phyloP scores from a whole-genome alignment of 2,888 invertebrate genomes.

The Petrolisthes manimaculis region DNA sequence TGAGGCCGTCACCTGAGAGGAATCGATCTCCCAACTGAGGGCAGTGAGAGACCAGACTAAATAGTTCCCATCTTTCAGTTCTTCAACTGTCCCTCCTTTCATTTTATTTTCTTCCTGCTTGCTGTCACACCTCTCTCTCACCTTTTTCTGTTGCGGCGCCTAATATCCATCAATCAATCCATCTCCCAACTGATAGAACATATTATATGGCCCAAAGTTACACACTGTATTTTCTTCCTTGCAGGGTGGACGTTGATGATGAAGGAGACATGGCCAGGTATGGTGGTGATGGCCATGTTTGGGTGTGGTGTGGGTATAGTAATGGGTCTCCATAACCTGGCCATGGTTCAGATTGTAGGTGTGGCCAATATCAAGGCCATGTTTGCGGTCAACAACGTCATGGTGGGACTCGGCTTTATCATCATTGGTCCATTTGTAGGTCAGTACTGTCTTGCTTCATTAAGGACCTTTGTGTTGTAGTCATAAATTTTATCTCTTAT shows the following conservation, averaged over 20 bases:
- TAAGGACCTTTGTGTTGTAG: too few species aligned
- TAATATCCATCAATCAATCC: too few species aligned
- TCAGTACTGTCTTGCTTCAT: background rate
- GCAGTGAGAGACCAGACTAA: too few species aligned
- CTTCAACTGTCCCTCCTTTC: too few species aligned
- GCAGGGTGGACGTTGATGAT: conserved; percentile 16
- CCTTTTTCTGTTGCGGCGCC: too few species aligned
- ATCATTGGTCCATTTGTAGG: conserved; percentile 36
- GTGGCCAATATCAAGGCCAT: conserved; percentile 21
- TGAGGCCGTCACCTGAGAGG: too few species aligned
- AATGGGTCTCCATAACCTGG: conserved; percentile 30
- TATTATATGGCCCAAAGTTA: background rate
- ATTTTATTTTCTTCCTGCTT: too few species aligned
- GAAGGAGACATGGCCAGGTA: background rate
- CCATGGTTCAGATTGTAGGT: conserved; percentile 31
- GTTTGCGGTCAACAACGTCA: conserved; percentile 19
- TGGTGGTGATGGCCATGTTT: conserved; percentile 23
- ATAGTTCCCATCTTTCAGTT: too few species aligned
- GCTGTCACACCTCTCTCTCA: too few species aligned
- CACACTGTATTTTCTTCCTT: background rate
- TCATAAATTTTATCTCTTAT: too few species aligned
- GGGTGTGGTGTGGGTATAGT: conserved; percentile 32
- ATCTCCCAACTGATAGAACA: background rate
- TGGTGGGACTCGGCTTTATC: conserved; percentile 30
- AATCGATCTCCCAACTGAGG: too few species aligned